Evolutionary conservation across 1,140 invertebrate genomes (phyloP), one percentile per base, ranked within the genome.

Genomic region (Calycopis cecrops): DNA sequence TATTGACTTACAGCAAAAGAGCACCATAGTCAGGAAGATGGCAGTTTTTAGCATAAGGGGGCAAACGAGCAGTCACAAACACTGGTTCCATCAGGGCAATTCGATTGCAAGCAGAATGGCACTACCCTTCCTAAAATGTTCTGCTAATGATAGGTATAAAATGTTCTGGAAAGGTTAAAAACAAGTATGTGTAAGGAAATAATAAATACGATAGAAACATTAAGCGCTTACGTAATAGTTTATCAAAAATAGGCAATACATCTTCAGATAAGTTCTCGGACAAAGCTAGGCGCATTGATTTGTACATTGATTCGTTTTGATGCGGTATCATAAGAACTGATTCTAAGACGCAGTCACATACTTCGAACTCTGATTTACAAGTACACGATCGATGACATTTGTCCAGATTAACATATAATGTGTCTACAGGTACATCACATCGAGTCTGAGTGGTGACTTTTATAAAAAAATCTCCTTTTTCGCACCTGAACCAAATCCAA

Each of bases 401-500:
- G 4, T 67, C 54, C 0, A 86, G 63, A 50, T 66, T 76, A 14
- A 63, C 63, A 62, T 73, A 74, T 18, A 86, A 56, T 10, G 73
- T 81, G 53, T 83, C 80, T 59, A 84, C 68, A 35, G 79, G 63
- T 51, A 80, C 53, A 58, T 85, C 79, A 71, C 78, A 82, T 11
- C 81, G 68, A 34, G 81, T 69, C 34, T 85, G 78, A 9, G 78
- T 71, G 11, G 76, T 78, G 9, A 85, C 70, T 62, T 68, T 74
- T 37, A 86, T 72, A 44, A 78, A 86, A 62, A 86, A 86, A 59
- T 85, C 76, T 8, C 83, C 81, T 6, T 74, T 47, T 17, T 75
- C 69, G 47, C 78, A 75, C 60, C 58, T 65, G 53, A 86, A 80
- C 83, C 83, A 86, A 55, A 86, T 71, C 81, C 80, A 85, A 1